Base-by-base conservation (phyloP, 2,113 vertebrate species). In the Centropus bengalensis region DNA sequence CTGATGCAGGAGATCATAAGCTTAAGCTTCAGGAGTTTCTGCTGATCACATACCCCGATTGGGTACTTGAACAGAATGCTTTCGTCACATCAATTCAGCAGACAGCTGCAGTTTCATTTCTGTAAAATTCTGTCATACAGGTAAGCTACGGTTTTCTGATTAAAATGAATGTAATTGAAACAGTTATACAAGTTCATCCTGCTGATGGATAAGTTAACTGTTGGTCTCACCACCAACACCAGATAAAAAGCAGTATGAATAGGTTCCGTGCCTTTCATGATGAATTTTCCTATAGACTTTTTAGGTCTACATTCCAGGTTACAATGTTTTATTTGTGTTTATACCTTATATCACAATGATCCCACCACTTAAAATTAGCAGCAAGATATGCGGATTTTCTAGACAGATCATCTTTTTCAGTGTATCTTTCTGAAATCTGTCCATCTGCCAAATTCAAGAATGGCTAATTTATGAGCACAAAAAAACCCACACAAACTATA, bases 311-410 rank as follows among this genome's bases (percentile, higher is more conserved):
- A 3, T 68, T 24, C 6, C 12, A 44, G 26, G 10, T 52, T 27
- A 68, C 0, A 0, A 16, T 18, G 9, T 33, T 70, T 27, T 17
- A 16, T 47, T 83, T 67, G 32, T 4, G 33, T 80, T 89, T 59
- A 17, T 63, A 13, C 4, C 38, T 42, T 47, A 0, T 30, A 49
- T 38, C 42, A 21, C 26, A 76, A 4, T 3, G 1, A 14, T 51
- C 14, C 15, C 16, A 14, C 4, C 3, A 10, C 16, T 77, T 80
- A 47, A 32, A 20, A 3, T 20, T 40, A 80, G 8, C 30, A 56
- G 26, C 6, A 55, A 74, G 4, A 9, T 22, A 12, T 0, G 0
- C 14, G 47, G 2, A 14, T 54, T 63, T 42, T 38, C 17, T 20
- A 14, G 40, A 8, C 14, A n/a, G 20, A 26, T 67, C 4, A 19